Conservation (phyloP, 2,888 invertebrate genomes). For the Mythimna albipuncta region DNA sequence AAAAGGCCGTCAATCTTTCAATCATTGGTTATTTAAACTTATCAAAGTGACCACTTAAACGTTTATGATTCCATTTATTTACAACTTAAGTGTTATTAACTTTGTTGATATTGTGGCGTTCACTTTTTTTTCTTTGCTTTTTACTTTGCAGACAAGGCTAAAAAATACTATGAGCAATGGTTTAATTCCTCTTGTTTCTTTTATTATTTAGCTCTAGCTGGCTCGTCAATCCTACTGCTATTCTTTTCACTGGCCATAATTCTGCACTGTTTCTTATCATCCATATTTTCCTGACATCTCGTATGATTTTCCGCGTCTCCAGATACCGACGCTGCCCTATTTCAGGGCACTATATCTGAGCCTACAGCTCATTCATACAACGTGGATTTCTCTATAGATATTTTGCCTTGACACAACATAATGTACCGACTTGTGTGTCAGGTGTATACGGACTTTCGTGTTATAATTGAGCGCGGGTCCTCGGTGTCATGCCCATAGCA, state of each 20-base stretch:
- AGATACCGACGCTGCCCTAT: no score
- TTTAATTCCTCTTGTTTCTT: not conserved
- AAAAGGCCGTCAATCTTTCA: constrained; percentile 10
- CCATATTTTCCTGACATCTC: not conserved
- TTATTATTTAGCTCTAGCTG: not conserved
- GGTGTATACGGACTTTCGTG: constrained; percentile 15
- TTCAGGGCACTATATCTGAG: not conserved
- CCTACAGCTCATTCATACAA: no score
- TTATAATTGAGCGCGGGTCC: constrained; percentile 15
- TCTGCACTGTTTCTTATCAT: not conserved
- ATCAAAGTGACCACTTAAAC: constrained; percentile 22
- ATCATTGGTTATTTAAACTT: constrained; percentile 22
- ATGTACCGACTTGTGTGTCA: not conserved
- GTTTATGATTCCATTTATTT: constrained; percentile 29
- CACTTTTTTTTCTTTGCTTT: constrained; percentile 15
- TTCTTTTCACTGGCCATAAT: not conserved
- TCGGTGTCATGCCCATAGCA: constrained; percentile 16
- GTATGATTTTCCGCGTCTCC: no score
- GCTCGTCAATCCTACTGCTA: no score
- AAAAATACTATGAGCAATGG: no score
- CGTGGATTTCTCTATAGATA: no score
- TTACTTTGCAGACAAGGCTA: not conserved
- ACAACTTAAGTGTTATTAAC: constrained; percentile 21
- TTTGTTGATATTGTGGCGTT: constrained; percentile 11
- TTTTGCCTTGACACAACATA: constrained; percentile 1